Evolutionary conservation across 1,140 invertebrate genomes (phyloP).

Genomic region (Mamestra configurata): DNA sequence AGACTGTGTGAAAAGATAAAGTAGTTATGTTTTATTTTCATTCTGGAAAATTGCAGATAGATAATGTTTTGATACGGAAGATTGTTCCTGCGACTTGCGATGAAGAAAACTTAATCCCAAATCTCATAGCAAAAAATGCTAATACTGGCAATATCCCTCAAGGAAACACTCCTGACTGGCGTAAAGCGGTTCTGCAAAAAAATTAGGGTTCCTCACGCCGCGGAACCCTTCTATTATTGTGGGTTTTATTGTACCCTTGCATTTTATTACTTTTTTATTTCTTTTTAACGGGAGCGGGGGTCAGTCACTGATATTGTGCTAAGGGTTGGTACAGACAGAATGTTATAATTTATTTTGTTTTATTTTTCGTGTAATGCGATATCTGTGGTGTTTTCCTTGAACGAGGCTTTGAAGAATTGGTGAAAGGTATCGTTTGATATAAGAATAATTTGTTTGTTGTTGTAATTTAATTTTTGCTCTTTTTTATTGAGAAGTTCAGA

Average conservation of each 20-base stretch:
- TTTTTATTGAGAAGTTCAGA: too few species aligned
- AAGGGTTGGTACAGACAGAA: slow-evolving; percentile 56
- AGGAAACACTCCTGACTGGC: slow-evolving; percentile 53
- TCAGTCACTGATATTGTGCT: slow-evolving; percentile 61
- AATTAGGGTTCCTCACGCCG: slow-evolving; percentile 55
- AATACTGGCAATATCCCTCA: slow-evolving; percentile 29
- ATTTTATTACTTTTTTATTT: slow-evolving; percentile 83
- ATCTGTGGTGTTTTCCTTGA: slow-evolving; percentile 13
- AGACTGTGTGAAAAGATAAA: too few species aligned
- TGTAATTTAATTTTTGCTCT: too few species aligned
- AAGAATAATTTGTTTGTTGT: background rate
- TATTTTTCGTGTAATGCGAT: slow-evolving; percentile 14
- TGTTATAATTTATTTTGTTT: background rate
- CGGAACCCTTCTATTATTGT: slow-evolving; percentile 65
- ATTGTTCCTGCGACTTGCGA: too few species aligned
- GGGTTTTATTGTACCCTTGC: slow-evolving; percentile 72
- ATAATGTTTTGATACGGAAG: too few species aligned
- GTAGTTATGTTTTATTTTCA: too few species aligned
- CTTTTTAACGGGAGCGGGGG: slow-evolving; percentile 74
- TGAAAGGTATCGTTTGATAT: background rate
- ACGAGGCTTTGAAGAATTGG: background rate
- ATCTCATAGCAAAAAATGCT: slow-evolving; percentile 34
- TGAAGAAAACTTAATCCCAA: background rate
- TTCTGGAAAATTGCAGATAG: too few species aligned
- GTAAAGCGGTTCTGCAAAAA: slow-evolving; percentile 50